These are phyloP conservation scores for Cerceris rybyensis DNA, from an alignment of 2,888 invertebrate species.

Conservation along the genomic window DNA sequence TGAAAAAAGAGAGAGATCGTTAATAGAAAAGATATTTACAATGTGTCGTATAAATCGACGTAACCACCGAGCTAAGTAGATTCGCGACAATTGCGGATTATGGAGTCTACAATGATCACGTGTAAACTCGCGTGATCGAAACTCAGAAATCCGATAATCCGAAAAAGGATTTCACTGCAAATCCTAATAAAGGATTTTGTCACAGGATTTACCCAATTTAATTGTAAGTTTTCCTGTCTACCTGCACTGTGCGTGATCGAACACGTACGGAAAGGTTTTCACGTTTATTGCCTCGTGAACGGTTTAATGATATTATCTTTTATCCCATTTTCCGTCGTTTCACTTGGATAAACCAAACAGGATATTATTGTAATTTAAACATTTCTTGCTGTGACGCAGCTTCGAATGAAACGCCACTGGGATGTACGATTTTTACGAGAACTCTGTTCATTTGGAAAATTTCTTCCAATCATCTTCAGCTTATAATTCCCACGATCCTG, in stretches of 20 bases:
- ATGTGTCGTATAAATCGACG: too few species aligned
- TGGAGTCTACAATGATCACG: conserved; percentile 25
- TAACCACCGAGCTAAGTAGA: neutral
- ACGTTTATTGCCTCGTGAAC: neutral
- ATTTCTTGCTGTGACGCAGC: too few species aligned
- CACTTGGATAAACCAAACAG: conserved; percentile 11
- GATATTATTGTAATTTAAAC: conserved; percentile 1
- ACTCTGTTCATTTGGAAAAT: too few species aligned
- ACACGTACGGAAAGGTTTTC: conserved; percentile 41
- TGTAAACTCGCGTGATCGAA: conserved; percentile 30
- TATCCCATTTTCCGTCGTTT: conserved; percentile 12
- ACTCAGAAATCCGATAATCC: conserved; percentile 39
- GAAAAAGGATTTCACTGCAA: conserved; percentile 36
- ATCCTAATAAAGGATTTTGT: conserved; percentile 45
- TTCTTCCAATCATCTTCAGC: too few species aligned
- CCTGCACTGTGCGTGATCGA: conserved; percentile 3
- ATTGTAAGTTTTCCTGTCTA: conserved; percentile 42
- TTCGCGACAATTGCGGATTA: neutral
- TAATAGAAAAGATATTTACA: neutral
- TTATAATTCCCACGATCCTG: too few species aligned
- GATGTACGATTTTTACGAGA: too few species aligned
- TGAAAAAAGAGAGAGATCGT: neutral
- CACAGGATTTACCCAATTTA: conserved; percentile 38
- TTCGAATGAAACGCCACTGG: too few species aligned
- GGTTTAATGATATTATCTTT: conserved; percentile 18